Percentiles rank a stretch among this genome's conserved stretches.
Conservation (phyloP, 2,888 invertebrate genomes). For the Eremobia ochroleuca region DNA sequence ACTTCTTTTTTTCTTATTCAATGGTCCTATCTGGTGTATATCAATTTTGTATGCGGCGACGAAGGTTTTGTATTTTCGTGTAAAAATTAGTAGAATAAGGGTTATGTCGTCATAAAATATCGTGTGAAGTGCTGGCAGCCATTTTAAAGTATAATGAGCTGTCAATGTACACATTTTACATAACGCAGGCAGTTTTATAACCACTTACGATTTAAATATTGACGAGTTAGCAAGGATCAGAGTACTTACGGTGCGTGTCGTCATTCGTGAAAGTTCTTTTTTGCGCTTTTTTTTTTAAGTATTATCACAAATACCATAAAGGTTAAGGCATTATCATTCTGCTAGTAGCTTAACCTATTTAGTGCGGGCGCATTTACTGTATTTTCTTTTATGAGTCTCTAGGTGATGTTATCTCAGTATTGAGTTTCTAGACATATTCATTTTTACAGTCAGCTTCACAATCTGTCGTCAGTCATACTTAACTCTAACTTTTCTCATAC, state of each 20-base stretch:
- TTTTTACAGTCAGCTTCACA: not conserved
- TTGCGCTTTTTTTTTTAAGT: not conserved
- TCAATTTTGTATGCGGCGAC: constrained; percentile 36
- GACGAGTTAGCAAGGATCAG: not conserved
- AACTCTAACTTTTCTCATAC: not conserved
- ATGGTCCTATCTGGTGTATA: constrained; percentile 37
- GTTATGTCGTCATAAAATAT: constrained; percentile 39
- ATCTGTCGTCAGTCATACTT: not conserved
- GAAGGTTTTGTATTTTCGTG: constrained; percentile 30
- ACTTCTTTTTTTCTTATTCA: constrained; percentile 21
- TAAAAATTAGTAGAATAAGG: constrained; percentile 41
- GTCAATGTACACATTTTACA: constrained; percentile 24
- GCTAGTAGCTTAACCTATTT: not conserved
- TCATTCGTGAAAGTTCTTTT: not conserved
- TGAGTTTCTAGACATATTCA: not conserved
- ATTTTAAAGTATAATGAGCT: constrained; percentile 54
- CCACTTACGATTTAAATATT: constrained; percentile 42
- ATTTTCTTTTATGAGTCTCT: not conserved
- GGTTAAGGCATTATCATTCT: not conserved
- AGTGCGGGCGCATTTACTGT: not conserved
- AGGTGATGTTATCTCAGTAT: not conserved
- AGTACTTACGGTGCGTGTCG: not conserved
- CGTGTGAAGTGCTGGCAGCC: constrained; percentile 17
- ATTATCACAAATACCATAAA: not conserved
- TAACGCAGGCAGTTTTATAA: constrained; percentile 27